Base-by-base conservation (phyloP, 2,888 invertebrate species). In the Lasioglossum oenotherae region DNA sequence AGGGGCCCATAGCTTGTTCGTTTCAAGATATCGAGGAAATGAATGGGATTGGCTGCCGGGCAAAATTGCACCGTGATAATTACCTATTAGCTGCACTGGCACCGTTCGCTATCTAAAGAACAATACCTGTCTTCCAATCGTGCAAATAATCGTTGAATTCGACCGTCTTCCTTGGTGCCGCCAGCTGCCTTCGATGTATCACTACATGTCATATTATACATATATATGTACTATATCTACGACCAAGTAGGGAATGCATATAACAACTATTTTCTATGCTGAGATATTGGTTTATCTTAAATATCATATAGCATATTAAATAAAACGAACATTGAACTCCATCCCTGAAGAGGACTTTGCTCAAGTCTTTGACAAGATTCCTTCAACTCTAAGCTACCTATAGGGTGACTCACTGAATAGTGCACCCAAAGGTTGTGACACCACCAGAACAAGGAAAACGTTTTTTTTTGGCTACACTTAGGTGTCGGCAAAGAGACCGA, bases 21-120 rank as follows among this genome's bases (percentile, higher is more conserved):
- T 90, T 91, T 92, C 92, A 94, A 94, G 94, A 94, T 94, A 94
- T 93, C 94, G 92, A 93, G 94, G 94, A 94, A 94, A 94, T 94
- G 93, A 94, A 94, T 93, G 93, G 93, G 92, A 94, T 93, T 94
- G 93, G 93, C 91, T 89, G 85, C 90, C 88, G 92, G 86, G 92
- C 92, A 91, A 92, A 94, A 93, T 93, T 91, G 93, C 89, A 91
- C 91, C 87, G 87, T 89, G 93, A 93, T 94, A 94, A 94, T 94
- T 94, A 94, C 93, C 94, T 93, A 93, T 94, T 94, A 94, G 91
- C 92, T 90, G 89, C 90, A 90, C 90, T 88, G 91, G 85, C 89
- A 86, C 74, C 57, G 53, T 80, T 78, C 81, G 85, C 67, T 75
- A 74, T 77, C 87, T 88, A 84, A 91, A 88, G 89, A 88, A 87